Evolutionary conservation across 2,888 invertebrate genomes (phyloP).

Genomic region (Thymelicus lineola): DNA sequence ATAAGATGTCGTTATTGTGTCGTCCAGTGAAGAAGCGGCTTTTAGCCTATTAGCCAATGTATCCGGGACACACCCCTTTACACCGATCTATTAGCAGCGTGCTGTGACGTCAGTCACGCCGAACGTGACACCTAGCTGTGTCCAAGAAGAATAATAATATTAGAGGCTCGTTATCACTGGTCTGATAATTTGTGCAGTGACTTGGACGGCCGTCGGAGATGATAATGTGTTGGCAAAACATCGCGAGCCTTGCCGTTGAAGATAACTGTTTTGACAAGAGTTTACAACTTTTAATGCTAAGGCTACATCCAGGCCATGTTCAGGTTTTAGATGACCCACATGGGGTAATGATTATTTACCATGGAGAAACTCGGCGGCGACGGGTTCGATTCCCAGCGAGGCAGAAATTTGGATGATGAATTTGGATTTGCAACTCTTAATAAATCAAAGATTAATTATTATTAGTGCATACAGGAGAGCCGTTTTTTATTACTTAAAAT

Average conservation of each 20-base stretch:
- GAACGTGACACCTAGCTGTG: constrained; percentile 23
- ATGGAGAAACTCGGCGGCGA: no score
- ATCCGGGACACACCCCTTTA: constrained; percentile 21
- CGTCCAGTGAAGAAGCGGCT: no score
- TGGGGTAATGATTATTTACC: no score
- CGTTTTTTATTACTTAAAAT: no score
- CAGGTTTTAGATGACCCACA: no score
- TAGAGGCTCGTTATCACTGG: constrained; percentile 31
- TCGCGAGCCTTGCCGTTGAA: constrained; percentile 21
- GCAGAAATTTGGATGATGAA: no score
- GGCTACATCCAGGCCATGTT: no score
- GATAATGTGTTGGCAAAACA: constrained; percentile 38
- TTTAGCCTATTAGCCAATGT: background rate
- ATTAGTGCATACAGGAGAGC: no score
- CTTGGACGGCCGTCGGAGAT: constrained; percentile 35
- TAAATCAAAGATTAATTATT: no score
- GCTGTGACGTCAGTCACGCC: constrained; percentile 23
- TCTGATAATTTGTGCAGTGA: constrained; percentile 34
- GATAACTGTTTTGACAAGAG: constrained; percentile 35
- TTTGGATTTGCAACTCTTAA: no score
- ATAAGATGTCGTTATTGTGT: no score
- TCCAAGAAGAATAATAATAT: constrained; percentile 4
- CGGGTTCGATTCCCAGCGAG: no score
- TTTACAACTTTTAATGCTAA: background rate
- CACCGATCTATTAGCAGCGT: constrained; percentile 9